Conservation (phyloP, 2,797 vertebrate genomes). For the Sylvilagus floridanus region DNA sequence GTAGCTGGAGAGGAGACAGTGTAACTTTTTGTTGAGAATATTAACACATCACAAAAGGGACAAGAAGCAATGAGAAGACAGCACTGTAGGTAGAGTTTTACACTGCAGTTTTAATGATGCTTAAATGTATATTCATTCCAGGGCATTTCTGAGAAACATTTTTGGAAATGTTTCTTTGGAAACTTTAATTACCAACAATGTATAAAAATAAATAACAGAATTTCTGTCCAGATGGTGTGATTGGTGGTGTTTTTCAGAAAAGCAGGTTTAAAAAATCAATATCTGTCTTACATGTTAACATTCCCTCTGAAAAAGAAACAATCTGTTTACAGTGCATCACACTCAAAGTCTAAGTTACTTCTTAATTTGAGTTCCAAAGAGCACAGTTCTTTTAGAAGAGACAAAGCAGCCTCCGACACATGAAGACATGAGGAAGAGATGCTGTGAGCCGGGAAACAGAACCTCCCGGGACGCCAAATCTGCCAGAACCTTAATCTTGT, state of each 20-base stretch:
- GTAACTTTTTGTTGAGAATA: slow-evolving; percentile 32
- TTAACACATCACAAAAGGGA: slow-evolving; percentile 8
- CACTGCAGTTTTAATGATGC: not conserved
- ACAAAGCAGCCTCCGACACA: not conserved
- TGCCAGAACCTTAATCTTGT: not conserved
- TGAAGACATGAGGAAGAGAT: not conserved
- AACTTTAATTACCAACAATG: slow-evolving; percentile 83
- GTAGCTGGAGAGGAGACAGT: not conserved
- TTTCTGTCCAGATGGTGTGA: slow-evolving; percentile 84
- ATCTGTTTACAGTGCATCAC: slow-evolving; percentile 47
- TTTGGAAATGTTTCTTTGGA: slow-evolving; percentile 78
- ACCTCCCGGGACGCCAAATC: not conserved
- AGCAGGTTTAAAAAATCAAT: slow-evolving; percentile 54
- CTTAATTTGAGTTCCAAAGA: slow-evolving; percentile 12
- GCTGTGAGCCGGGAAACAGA: not conserved
- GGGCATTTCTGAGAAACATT: slow-evolving; percentile 71
- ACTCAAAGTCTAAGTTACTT: slow-evolving; percentile 7
- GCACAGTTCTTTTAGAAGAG: not conserved
- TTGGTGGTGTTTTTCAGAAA: slow-evolving; percentile 80
- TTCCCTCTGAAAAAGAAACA: slow-evolving; percentile 58
- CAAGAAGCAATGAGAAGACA: slow-evolving; percentile 33
- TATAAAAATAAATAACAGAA: slow-evolving; percentile 86
- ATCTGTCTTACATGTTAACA: slow-evolving; percentile 54
- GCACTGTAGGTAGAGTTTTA: not conserved
- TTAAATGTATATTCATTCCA: slow-evolving; percentile 71